A percentile compares a stretch with the other conserved stretches of the same genome.
Evolutionary conservation across 2,888 invertebrate genomes (phyloP).

Genomic region (Gortyna flavago): DNA sequence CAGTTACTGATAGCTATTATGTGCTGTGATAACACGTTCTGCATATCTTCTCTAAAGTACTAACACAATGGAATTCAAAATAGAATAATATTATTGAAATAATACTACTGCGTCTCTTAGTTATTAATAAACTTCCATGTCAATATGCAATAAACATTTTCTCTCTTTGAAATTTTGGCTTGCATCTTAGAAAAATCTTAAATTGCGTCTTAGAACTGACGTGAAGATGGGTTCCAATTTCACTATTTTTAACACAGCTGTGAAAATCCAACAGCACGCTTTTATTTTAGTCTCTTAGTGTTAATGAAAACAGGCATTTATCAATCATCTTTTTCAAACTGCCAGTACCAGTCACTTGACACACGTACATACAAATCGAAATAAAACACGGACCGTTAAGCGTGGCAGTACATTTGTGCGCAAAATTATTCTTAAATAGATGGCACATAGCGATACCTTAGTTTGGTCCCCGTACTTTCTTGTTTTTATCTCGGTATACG

Average conservation of each 20-base stretch:
- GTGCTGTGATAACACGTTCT: neutral
- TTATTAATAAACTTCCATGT: neutral
- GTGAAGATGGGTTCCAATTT: neutral
- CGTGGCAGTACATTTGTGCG: constrained; percentile 61
- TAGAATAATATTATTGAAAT: neutral
- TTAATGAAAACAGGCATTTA: neutral
- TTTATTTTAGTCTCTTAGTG: neutral
- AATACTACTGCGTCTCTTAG: neutral
- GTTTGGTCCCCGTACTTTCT: constrained; percentile 85
- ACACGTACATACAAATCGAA: constrained; percentile 36
- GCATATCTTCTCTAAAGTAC: constrained; percentile 1
- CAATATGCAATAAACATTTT: neutral
- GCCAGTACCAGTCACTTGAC: constrained; percentile 27
- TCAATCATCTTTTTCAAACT: constrained; percentile 1
- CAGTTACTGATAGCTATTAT: neutral
- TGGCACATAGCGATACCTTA: constrained; percentile 79
- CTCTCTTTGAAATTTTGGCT: neutral
- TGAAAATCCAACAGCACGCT: neutral
- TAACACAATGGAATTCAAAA: constrained; percentile 18
- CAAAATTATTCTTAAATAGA: constrained; percentile 75
- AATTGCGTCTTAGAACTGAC: neutral
- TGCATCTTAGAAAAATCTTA: too few species aligned
- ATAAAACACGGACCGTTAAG: constrained; percentile 52
- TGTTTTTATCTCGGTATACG: constrained; percentile 62
- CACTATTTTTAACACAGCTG: neutral